These are phyloP conservation scores for Helicoverpa assulta DNA, from an alignment of 2,888 invertebrate genomes.

Conservation along the genomic window DNA sequence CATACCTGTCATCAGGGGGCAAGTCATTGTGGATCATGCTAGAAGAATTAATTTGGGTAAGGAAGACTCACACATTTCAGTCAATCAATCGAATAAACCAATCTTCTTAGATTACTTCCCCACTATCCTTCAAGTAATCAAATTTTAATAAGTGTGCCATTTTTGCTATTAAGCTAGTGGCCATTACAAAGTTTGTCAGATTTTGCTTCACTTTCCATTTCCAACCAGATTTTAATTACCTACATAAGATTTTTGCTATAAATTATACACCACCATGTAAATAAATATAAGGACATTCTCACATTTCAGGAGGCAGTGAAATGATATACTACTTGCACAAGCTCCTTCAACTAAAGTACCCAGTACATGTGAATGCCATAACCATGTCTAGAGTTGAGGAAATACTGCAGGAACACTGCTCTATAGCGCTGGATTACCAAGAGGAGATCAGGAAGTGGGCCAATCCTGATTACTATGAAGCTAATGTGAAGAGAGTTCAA, in stretches of 20 bases:
- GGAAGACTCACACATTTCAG: background rate
- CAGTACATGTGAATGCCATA: conserved; percentile 96
- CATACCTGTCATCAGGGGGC: conserved; percentile 94
- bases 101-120: no score
- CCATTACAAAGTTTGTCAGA: no score
- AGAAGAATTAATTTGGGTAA: conserved; percentile 95
- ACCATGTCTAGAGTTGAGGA: conserved; percentile 97
- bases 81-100: background rate
- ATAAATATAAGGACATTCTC: background rate
- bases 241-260: no score
- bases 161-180: no score
- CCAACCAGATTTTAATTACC: no score
- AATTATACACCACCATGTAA: background rate
- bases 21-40: conserved; percentile 92
- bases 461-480: conserved; percentile 94
- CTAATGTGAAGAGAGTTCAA: conserved; percentile 95
- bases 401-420: conserved; percentile 94
- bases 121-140: no score
- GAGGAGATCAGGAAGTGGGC: conserved; percentile 95
- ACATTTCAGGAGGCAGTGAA: conserved; percentile 93
- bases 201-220: no score
- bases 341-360: conserved; percentile 97
- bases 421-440: conserved; percentile 94
- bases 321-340: conserved; percentile 96
- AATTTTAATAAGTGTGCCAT: no score